Evolutionary conservation across 1,140 invertebrate genomes (phyloP).

Genomic region (Sweltsa coloradensis): DNA sequence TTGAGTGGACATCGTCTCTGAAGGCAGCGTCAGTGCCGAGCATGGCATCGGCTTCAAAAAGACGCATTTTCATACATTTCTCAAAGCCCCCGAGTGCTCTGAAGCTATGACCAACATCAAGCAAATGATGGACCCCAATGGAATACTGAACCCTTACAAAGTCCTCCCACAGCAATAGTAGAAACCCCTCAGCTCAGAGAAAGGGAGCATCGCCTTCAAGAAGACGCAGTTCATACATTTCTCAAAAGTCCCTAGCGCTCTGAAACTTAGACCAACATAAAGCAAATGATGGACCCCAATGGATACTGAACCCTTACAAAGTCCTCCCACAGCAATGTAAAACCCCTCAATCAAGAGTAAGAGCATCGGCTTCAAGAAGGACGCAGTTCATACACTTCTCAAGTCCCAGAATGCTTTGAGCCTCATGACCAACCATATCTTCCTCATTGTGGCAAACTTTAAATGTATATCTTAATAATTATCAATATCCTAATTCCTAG

Average conservation of each 20-base stretch:
- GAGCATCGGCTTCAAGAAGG: slow-evolving; percentile 86
- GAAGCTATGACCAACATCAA: slow-evolving; percentile 76
- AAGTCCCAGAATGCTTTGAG: slow-evolving; percentile 54
- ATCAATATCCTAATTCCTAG: too few relatives aligned
- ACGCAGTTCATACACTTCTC: slow-evolving; percentile 74
- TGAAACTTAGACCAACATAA: slow-evolving; percentile 70
- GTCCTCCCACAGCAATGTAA: slow-evolving; percentile 40
- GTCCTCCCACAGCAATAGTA: slow-evolving; percentile 40
- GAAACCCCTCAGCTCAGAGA: too few relatives aligned
- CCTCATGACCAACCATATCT: slow-evolving; percentile 71
- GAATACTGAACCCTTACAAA: slow-evolving; percentile 95
- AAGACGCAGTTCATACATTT: slow-evolving; percentile 79
- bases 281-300: slow-evolving; percentile 81
- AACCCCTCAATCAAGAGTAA: too few relatives aligned
- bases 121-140: slow-evolving; percentile 76
- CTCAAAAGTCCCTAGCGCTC: slow-evolving; percentile 62
- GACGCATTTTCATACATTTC: slow-evolving; percentile 71
- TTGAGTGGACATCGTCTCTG: slow-evolving; percentile 66
- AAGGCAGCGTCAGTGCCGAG: slow-evolving; percentile 90
- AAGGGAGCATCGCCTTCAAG: slow-evolving; percentile 81
- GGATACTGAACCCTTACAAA: slow-evolving; percentile 96
- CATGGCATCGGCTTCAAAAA: slow-evolving; percentile 92
- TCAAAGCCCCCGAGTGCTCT: slow-evolving; percentile 63
- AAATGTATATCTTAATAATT: too few relatives aligned
- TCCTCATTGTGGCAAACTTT: too few relatives aligned